Evolutionary conservation across 2,888 invertebrate species (phyloP), one percentile per base, ranked within the genome.

Genomic region (Drosophila cracens): DNA sequence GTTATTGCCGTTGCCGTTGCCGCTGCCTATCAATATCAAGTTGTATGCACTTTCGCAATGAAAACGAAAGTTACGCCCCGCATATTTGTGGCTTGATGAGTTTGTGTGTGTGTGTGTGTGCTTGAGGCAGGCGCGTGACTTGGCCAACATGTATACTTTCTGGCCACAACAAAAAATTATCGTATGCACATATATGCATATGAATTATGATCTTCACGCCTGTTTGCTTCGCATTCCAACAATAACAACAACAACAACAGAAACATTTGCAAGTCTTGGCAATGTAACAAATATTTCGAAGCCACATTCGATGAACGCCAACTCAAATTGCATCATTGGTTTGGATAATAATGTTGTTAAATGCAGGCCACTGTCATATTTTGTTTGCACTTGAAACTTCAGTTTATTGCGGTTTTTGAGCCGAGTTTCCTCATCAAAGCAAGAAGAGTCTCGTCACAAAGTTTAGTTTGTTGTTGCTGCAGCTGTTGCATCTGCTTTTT

Each of bases 31-130:
- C 76, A 85, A 85, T 78, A 85, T 85, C 77, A 82, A 82, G 71
- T 79, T 89, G 86, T 85, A 77, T 87, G 89, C 90, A 89, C 87
- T 87, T 87, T 87, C 87, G 90, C 87, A 87, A 87, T 89, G 89
- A 87, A 87, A 87, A 89, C 89, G 87, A 87, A 87, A 87, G 87
- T 89, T 89, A 86, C 72, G 74, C 77, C 79, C 76, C 81, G 70
- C 66, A 57, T 67, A 67, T 36, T 46, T 56, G 61, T 36, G 46
- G 54, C 59, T 63, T 40, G 57, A 56, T 60, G 29, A 25, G 27
- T 4, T 0, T 58, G n/a, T 49, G 43, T 46, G 25, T 58, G 25
- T 58, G 43, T 29, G 49, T 65, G 51, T 70, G 33, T 71, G 67
- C 57, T 18, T 36, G 25, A 46, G 62, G 54, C 48, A 53, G 68